Conservation (phyloP, 1,140 invertebrate species). For the Platyscapa corneri region DNA sequence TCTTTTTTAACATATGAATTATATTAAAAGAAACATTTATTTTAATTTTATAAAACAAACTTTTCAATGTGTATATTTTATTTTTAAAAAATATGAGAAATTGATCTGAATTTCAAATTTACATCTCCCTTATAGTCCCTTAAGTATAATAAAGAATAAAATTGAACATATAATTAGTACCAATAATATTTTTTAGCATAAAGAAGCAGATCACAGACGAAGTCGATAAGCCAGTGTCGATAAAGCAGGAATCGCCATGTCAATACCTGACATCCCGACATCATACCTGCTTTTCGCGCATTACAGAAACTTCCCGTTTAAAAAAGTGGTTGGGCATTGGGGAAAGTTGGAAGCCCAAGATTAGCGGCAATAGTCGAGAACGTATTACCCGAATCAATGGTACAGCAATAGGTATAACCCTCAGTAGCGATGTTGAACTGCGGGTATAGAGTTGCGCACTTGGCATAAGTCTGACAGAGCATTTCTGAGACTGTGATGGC, state of each 20-base stretch:
- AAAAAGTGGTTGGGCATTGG: slow-evolving; percentile 16
- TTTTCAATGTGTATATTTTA: background rate
- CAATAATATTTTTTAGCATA: background rate
- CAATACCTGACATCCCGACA: background rate
- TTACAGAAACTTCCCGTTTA: background rate
- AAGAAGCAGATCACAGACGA: background rate
- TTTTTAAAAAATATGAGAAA: background rate
- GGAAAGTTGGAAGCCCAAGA: slow-evolving; percentile 41
- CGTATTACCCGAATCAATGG: slow-evolving; percentile 48
- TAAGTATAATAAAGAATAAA: background rate
- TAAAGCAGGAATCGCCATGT: background rate
- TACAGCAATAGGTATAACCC: slow-evolving; percentile 56
- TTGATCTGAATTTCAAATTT: background rate
- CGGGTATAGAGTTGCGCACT: slow-evolving; percentile 13
- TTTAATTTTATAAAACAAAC: too few relatives aligned
- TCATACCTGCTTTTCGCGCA: background rate
- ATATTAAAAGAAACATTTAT: too few relatives aligned
- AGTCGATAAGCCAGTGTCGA: background rate
- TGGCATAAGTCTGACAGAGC: background rate
- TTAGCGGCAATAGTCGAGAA: slow-evolving; percentile 41
- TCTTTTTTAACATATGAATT: too few relatives aligned
- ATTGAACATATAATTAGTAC: background rate
- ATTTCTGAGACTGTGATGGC: background rate
- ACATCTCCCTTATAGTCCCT: background rate
- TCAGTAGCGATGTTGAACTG: slow-evolving; percentile 13